Evolutionary conservation across 1,140 invertebrate species (phyloP).

Genomic region (Polypedilum vanderplanki): DNA sequence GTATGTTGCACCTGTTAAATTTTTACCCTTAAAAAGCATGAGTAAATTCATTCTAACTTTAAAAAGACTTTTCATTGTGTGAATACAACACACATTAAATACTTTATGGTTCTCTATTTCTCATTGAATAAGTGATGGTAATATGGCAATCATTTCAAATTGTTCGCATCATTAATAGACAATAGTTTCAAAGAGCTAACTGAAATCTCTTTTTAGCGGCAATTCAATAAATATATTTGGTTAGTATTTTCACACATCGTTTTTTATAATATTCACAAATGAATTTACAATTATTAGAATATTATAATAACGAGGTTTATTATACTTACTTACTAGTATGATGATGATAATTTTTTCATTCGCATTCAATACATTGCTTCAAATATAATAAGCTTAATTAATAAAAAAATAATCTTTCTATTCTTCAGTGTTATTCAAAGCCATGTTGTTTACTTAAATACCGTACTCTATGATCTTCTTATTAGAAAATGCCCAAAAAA

Average conservation of each 20-base stretch:
- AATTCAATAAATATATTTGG: conserved; percentile 2
- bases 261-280: not conserved
- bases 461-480: too few relatives aligned
- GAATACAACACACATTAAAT: not conserved
- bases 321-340: not conserved
- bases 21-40: not conserved
- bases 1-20: conserved; percentile 22
- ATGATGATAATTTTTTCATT: not conserved
- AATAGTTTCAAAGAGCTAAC: not conserved
- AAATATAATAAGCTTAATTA: conserved; percentile 24
- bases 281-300: conserved; percentile 11
- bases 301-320: conserved; percentile 23
- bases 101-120: not conserved
- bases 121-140: not conserved
- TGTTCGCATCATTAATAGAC: conserved; percentile 24
- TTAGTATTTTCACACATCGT: not conserved
- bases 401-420: conserved; percentile 21
- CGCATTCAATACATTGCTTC: not conserved
- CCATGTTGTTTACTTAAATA: too few relatives aligned
- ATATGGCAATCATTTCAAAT: conserved; percentile 14
- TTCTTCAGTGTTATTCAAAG: not conserved
- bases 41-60: not conserved
- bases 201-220: not conserved
- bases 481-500: too few relatives aligned
- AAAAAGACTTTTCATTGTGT: not conserved